Evolutionary conservation across 2,113 vertebrate species (phyloP), one percentile per base, ranked within the genome.

Genomic region (Poeciliopsis retropinna): DNA sequence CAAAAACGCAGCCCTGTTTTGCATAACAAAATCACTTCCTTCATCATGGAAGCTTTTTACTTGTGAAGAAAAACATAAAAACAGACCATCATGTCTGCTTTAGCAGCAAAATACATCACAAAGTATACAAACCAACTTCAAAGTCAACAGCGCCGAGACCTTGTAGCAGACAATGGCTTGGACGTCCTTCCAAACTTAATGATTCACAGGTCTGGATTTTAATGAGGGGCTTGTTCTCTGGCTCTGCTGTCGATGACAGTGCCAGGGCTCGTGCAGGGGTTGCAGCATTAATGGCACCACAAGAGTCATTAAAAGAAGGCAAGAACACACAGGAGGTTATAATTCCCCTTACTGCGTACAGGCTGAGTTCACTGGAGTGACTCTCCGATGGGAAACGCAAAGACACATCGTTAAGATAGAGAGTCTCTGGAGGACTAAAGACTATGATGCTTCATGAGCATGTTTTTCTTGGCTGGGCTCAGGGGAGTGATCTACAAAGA

Each of bases 221-320:
- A 93, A 92, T 91, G 91, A 92, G 89, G 78, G 87, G 82, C 78
- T 82, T 76, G 85, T 90, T 87, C 84, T 84, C 76, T 85, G 89
- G 88, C 83, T 60, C 78, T 27, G 75, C 69, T 64, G 77, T 63
- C 41, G 29, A 81, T 64, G 83, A 82, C 83, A 67, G 71, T n/a
- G 80, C 76, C 85, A 75, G 72, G 84, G 83, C 54, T 84, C n/a
- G 27, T 31, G 25, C 78, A 79, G 86, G 85, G 89, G 85, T 88
- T 71, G 63, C 57, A 57, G 87, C 84, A 47, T 71, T 82, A 86
- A 83, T 76, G 88, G 84, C n/a, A 41, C 84, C 82, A 68, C 79
- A 54, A 41, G 67, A 82, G 83, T 91, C 88, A 80, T 92, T 89
- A 90, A 79, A 84, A 72, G 78, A 72, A 67, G 72, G 85, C 62